Conservation (phyloP, 2,888 invertebrate genomes). For the Tyria jacobaeae region DNA sequence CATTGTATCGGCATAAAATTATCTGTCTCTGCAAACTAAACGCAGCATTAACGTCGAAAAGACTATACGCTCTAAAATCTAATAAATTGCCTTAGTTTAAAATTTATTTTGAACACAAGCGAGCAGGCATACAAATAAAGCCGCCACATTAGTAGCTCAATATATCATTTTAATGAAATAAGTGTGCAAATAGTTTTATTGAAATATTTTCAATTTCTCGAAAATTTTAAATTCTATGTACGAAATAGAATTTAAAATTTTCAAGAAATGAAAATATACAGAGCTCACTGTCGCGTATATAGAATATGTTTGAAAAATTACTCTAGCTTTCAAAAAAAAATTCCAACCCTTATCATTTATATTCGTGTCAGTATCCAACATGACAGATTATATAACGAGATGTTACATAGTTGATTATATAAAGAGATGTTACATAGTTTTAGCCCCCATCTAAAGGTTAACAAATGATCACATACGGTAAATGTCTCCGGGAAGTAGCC, state of each 20-base stretch:
- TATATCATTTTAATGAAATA: conserved; percentile 25
- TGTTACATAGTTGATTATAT: conserved; percentile 19
- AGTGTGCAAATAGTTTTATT: no score
- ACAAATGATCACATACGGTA: conserved; percentile 33
- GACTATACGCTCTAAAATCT: conserved; percentile 4
- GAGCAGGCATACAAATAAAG: conserved; percentile 37
- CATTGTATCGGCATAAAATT: background rate
- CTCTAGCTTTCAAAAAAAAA: no score
- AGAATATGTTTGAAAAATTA: conserved; percentile 6
- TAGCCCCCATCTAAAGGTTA: conserved; percentile 32
- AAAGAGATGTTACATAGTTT: conserved; percentile 25
- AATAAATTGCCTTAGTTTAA: conserved; percentile 40
- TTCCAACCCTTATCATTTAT: conserved; percentile 22
- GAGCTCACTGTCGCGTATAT: background rate
- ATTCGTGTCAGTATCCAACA: conserved; percentile 18
- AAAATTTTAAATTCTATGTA: no score
- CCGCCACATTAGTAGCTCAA: conserved; percentile 36
- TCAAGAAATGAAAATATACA: background rate
- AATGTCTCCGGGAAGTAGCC: conserved; percentile 35
- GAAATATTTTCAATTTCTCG: no score
- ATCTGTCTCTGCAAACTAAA: background rate
- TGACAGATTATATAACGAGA: conserved; percentile 27
- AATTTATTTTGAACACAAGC: conserved; percentile 33
- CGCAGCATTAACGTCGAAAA: background rate
- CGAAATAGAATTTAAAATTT: background rate